Evolutionary conservation across 2,113 vertebrate species (phyloP), one percentile per base, ranked within the genome.

Genomic region (Macroglossus sobrinus): DNA sequence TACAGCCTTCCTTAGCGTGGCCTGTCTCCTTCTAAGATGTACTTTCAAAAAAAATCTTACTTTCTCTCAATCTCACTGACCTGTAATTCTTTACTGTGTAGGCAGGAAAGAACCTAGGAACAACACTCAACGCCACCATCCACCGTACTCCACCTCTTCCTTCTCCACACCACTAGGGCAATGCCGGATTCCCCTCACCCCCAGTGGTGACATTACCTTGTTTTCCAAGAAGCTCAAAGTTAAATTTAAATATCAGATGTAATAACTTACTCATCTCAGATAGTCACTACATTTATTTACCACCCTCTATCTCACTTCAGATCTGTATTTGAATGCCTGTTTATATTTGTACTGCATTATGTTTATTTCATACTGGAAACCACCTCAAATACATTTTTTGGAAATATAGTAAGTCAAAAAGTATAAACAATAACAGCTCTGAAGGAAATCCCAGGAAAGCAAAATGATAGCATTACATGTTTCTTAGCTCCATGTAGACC

Each of bases 211-310:
- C 50, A 50, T 66, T 91, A 68, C 69, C 59, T 92, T 95, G 59
- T 90, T 92, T 93, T 87, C 63, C 86, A 84, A 86, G n/a, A 93
- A 64, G 21, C 40, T 85, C 21, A 55, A 28, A 86, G 40, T n/a
- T 79, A 93, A 95, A 92, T 87, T 82, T 93, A 91, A 84, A 93
- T 84, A 9, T 76, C 64, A 55, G 18, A 95, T 55, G 30, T 84
- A 95, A 61, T 68, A 63, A 66, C 33, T 69, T 93, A 64, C 9
- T 40, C 61, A 69, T 78, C 26, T 24, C 1, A 21, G n/a, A 14
- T 80, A 89, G 95, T 75, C 26, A 63, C 59, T 82, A 26, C 45
- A 57, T 82, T 69, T 89, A 84, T 76, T 12, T 82, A 64, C 74
- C 81, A 93, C 12, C 5, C 19, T 92, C 64, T 63, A 26, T 76